Evolutionary conservation across 2,888 invertebrate genomes (phyloP).

Genomic region (Drosophila algonquin): DNA sequence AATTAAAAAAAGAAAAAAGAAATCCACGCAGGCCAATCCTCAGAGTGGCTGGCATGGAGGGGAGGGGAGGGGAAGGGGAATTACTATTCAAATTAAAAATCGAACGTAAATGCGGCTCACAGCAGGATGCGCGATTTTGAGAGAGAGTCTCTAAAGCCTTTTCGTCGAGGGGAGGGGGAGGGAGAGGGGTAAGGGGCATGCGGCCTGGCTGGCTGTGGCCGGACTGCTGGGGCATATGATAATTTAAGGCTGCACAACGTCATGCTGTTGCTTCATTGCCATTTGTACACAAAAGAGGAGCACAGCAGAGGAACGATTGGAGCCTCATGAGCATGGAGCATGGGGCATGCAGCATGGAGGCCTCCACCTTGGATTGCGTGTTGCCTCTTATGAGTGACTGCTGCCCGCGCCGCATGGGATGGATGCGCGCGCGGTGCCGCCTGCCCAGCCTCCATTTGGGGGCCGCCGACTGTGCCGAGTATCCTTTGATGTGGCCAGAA

Average conservation of each 20-base stretch:
- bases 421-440: no score
- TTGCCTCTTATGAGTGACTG: slow-evolving; percentile 74
- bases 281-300: slow-evolving; percentile 65
- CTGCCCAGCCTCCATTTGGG: slow-evolving; percentile 43
- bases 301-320: slow-evolving; percentile 25
- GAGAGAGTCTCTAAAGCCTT: slow-evolving; percentile 40
- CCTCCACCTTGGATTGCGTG: slow-evolving; percentile 60
- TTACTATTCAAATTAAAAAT: slow-evolving; percentile 80
- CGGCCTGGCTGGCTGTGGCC: slow-evolving; percentile 8
- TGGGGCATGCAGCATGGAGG: not conserved
- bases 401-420: slow-evolving; percentile 62
- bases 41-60: not conserved
- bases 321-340: slow-evolving; percentile 19
- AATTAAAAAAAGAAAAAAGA: slow-evolving; percentile 62
- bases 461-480: slow-evolving; percentile 79
- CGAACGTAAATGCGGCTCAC: slow-evolving; percentile 79
- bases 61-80: slow-evolving; percentile 14
- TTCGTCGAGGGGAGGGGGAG: no score
- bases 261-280: slow-evolving; percentile 80
- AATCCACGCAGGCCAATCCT: no score
- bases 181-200: no score
- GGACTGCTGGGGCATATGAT: slow-evolving; percentile 70
- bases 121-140: slow-evolving; percentile 69
- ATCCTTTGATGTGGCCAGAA: slow-evolving; percentile 81
- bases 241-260: slow-evolving; percentile 81